Evolutionary conservation across 2,797 vertebrate genomes (phyloP).

Genomic region (Hozukius guyotensis): DNA sequence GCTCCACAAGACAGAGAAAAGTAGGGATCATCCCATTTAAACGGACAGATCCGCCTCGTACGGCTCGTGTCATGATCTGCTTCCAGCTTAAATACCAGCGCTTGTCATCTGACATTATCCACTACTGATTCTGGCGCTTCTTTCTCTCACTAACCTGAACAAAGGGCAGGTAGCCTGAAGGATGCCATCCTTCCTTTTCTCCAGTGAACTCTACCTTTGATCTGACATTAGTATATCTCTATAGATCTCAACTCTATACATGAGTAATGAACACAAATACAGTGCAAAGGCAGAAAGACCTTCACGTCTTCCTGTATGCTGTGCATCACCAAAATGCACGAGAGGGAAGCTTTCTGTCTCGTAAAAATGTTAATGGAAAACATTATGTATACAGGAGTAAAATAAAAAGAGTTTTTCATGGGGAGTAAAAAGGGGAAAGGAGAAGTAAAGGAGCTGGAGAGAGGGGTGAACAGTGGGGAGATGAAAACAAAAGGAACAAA

Average conservation of each 20-base stretch:
- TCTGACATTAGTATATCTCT: neutral
- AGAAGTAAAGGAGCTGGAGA: conserved; percentile 1
- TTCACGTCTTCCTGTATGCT: neutral
- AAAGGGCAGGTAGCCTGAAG: conserved; percentile 30
- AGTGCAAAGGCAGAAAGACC: neutral
- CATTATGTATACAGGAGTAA: conserved; percentile 58
- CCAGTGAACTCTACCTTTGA: conserved; percentile 30
- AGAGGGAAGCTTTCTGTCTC: conserved; percentile 20
- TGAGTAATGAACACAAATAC: neutral
- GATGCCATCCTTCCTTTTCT: neutral
- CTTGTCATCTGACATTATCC: conserved; percentile 42
- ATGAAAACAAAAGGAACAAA: conserved; percentile 24
- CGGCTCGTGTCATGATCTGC: conserved; percentile 12
- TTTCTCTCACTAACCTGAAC: conserved; percentile 1
- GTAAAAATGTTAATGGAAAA: conserved; percentile 55
- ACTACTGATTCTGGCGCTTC: neutral
- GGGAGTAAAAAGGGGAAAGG: conserved; percentile 3
- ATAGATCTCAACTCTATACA: neutral
- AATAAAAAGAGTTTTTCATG: conserved; percentile 28
- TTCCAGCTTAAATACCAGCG: conserved; percentile 49
- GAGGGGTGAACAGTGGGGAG: neutral
- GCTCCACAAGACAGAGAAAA: neutral
- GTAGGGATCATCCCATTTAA: conserved; percentile 26
- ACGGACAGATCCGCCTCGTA: neutral
- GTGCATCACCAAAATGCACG: neutral